phyloP scores from a whole-genome alignment of 2,888 invertebrate genomes.

The Fabriciana adippe region DNA sequence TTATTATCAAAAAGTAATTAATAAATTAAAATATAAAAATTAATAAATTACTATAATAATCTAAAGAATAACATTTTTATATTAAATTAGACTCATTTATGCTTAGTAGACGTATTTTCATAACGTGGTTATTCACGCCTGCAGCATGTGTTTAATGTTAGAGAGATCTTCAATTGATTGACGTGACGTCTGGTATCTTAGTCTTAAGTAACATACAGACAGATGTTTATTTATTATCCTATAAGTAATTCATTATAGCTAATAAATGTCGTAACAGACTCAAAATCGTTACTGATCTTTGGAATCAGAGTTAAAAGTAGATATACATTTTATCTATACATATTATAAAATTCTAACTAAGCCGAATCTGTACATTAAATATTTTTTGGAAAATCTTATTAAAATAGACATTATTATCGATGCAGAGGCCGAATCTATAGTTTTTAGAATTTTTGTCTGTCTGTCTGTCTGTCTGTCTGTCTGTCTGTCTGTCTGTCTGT shows the following conservation, averaged over 20 bases:
- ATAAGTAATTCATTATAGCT: constrained; percentile 47
- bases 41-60: background rate
- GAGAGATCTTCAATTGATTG: constrained; percentile 73
- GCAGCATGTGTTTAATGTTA: constrained; percentile 75
- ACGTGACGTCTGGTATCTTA: constrained; percentile 67
- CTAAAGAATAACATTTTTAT: background rate
- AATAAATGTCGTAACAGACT: constrained; percentile 44
- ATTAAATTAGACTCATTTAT: constrained; percentile 14
- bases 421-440: too few species aligned
- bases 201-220: constrained; percentile 47
- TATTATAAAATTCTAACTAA: too few species aligned
- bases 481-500: too few species aligned
- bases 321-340: constrained; percentile 33
- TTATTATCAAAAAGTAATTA: too few species aligned
- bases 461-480: too few species aligned
- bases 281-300: constrained; percentile 32
- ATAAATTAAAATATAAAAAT: too few species aligned
- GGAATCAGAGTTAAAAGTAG: constrained; percentile 18
- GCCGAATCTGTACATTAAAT: too few species aligned
- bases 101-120: constrained; percentile 51
- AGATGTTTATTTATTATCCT: constrained; percentile 48
- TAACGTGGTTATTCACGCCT: constrained; percentile 70
- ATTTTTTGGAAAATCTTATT: too few species aligned
- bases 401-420: too few species aligned
- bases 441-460: too few species aligned